Base-by-base conservation (phyloP, 2,888 invertebrate genomes). In the Euzetes globulus region DNA sequence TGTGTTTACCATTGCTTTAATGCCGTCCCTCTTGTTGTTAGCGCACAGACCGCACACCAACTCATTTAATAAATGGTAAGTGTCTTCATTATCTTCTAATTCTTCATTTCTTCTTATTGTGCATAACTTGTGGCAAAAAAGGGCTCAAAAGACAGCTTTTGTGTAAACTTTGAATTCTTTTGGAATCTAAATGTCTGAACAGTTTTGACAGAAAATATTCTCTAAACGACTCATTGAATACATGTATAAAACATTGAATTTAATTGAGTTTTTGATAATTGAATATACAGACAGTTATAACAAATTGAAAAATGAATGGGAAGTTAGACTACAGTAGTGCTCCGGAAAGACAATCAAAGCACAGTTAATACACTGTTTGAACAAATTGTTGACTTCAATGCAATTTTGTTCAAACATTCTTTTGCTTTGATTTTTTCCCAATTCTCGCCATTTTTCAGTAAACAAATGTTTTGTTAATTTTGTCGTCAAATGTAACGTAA, bases 1-100 rank as follows among this genome's bases (percentile, higher is more conserved):
- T 63, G 33, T 29, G 15, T 60, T 60, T 60, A 27, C 33, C 60
- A 22, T 60, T 27, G 27, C 29, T 60, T 60, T 60, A n/a, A 60
- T 60, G 25, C 60, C 60, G 60, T 60, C 60, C n/a, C 60, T 60
- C 17, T 60, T 27, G 15, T 17, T 60, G 19, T 22, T 22, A 60
- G 15, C 22, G 27, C 58, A 58, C n/a, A 27, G 60, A 29, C 15
- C 15, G 17, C 60, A 60, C 7, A 33, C 33, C 17, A 60, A 29
- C 29, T n/a, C 33, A 60, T 33, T 33, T 33, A 7, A 60, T 33
- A 33, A 60, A 60, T 60, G 60, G 60, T 60, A 60, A 33, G 60
- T 55, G 11, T 22, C 25, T 9, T 52, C 52, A 17, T 7, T 41
- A 41, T 41, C 41, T 11, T 41, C 41, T 41, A 41, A 41, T 41